Base-by-base conservation (phyloP, 2,888 invertebrate genomes). In the Syrphus vitripennis region DNA sequence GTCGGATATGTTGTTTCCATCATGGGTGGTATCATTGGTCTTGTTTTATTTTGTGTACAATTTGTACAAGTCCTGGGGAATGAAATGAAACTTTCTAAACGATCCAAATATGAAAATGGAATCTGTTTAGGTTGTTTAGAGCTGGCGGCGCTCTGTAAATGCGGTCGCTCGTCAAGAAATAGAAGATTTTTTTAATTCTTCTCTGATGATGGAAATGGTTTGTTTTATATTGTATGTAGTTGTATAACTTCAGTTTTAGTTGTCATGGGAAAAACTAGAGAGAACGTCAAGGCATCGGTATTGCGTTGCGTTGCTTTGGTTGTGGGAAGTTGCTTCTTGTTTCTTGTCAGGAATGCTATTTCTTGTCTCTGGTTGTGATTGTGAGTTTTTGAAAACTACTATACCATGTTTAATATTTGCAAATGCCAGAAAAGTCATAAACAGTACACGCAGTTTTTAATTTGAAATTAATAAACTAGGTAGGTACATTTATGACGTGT, bases 71-170 rank as follows among this genome's bases (percentile, higher is more conserved):
- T 42, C 10, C 40, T 42, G 40, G 10, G 31, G 45, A 31, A 48
- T 31, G 7, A 40, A 42, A 19, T 55, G 31, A 65, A 82, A 67
- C 42, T 82, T 82, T 71, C 50, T 78, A 67, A 76, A 34, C 71
- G 53, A 76, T 80, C 76, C 80, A 84, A 84, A 80, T 76, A 84
- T 71, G 80, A 76, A 71, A 75, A 79, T 76, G 59, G 59, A 84
- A 80, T 80, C 67, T 71, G 83, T 75, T 80, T 50, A 65, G 55
- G 59, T 71, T 76, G 75, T 69, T 80, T 70, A 48, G 37, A 53
- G 63, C 67, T 53, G 50, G 42, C 61, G 69, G 57, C 74, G 19
- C 37, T 70, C 65, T 75, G 74, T 83, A 70, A 72, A 75, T 83
- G 79, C 57, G 79, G 78, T 83, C 53, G 72, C 75, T 57, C 53